Percentiles rank a stretch among this genome's conserved stretches.
Evolutionary conservation across 2,888 invertebrate genomes (phyloP).

Genomic region (Corythucha ciliata): DNA sequence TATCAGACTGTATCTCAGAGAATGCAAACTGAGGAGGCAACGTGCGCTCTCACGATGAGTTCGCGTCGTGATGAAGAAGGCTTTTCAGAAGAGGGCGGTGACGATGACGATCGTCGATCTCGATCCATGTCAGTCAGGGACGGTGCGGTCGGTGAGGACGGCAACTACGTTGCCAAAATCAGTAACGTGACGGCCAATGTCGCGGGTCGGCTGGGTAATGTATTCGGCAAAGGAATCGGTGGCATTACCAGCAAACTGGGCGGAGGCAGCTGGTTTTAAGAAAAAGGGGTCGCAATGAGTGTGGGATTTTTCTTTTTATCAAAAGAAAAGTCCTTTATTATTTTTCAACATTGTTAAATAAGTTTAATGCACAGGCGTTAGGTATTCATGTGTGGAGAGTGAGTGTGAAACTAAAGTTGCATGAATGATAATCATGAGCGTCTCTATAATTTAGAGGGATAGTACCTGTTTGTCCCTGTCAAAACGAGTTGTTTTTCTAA

Average conservation of each 20-base stretch:
- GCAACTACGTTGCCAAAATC: conserved; percentile 63
- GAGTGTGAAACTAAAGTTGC: no score
- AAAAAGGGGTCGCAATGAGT: no score
- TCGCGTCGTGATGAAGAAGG: conserved; percentile 57
- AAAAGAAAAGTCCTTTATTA: no score
- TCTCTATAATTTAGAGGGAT: no score
- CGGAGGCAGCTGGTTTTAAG: conserved; percentile 64
- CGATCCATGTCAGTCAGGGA: conserved; percentile 53
- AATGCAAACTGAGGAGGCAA: conserved; percentile 95
- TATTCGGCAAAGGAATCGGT: conserved; percentile 82
- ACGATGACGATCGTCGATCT: conserved; percentile 51
- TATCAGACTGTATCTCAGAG: conserved; percentile 88
- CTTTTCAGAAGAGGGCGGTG: conserved; percentile 41
- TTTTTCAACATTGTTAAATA: no score
- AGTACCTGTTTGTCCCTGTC: no score
- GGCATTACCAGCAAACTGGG: conserved; percentile 67
- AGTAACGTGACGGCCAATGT: conserved; percentile 74
- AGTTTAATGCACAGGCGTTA: no score
- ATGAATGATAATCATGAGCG: no score
- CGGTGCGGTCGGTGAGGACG: conserved; percentile 54
- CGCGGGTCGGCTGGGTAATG: conserved; percentile 78
- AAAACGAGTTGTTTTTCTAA: conserved; percentile 10
- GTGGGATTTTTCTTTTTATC: conserved; percentile 8
- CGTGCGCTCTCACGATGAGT: conserved; percentile 76
- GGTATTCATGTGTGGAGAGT: no score